Evolutionary conservation across 1,140 invertebrate species (phyloP), one percentile per base, ranked within the genome.

Genomic region (Notospermus geniculatus): DNA sequence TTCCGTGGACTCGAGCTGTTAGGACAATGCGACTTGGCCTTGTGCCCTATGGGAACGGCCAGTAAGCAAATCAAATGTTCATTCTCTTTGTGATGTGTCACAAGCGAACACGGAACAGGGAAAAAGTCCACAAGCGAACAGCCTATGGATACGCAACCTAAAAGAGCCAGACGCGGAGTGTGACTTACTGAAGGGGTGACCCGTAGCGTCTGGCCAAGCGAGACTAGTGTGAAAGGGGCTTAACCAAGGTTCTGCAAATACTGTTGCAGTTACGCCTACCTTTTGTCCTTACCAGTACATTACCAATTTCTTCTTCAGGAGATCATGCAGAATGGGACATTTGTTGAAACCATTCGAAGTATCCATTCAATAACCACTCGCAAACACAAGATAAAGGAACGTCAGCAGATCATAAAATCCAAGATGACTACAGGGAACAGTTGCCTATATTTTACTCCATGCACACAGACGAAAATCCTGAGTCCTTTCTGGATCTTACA

Each of bases 351-450:
- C 53, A 46, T 80, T 0, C 63, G 63, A 28, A 72, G 70, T 30
- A 69, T 80, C 32, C 70, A 80, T 27, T 50, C 56, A 15, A 62
- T 78, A 39, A 72, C 71, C 7, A 52, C 68, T 19, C 64, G 77
- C 41, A 79, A 78, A 69, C 69, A 77, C 54, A 69, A 71, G 36
- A 61, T 75, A n/a, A 63, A 71, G 17, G 70, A 71, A 59, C 63
- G 27, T 9, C 61, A 63, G 29, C 57, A 65, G 15, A 41, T 65
- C 2, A 61, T 62, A 17, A 68, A 71, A 55, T 70, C 68, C n/a
- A 70, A 67, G 27, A 59, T 73, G 45, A 60, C 62, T 19, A 69
- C 75, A 1, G 74, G 71, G 52, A 62, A 46, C 22, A 70, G 68
- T 2, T 62, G 73, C 0, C 66, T 67, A 11, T 27, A 70, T 9